A percentile compares a stretch with the other conserved stretches of the same genome.
phyloP scores from a whole-genome alignment of 30 jellyfish, hydroid and myxozoan genomes.

The Clytia hemisphaerica region DNA sequence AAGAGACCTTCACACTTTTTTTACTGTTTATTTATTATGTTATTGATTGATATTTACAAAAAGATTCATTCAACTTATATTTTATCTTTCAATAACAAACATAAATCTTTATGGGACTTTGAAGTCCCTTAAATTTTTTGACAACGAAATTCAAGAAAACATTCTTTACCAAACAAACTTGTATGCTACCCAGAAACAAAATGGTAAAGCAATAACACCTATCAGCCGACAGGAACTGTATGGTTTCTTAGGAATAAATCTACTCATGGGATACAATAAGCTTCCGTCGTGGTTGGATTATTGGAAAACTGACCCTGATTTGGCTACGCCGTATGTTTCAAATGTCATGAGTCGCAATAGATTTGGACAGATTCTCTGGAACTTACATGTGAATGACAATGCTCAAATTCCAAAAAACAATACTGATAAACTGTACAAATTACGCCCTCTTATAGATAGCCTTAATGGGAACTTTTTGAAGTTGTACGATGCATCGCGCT shows the following conservation, averaged over 20 bases:
- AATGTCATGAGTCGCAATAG: conserved; percentile 31
- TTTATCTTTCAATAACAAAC: too few relatives aligned
- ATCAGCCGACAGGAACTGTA: conserved; percentile 22
- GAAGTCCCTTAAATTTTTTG: conserved; percentile 38
- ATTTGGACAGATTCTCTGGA: conserved; percentile 37
- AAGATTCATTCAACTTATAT: too few relatives aligned
- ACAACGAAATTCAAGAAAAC: conserved; percentile 20
- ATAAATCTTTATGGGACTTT: too few relatives aligned
- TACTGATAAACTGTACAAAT: conserved; percentile 48
- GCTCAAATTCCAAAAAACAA: conserved; percentile 54
- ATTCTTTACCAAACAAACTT: conserved; percentile 50
- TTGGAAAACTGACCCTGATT: conserved; percentile 56
- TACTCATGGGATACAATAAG: conserved; percentile 54
- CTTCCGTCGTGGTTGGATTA: conserved; percentile 41
- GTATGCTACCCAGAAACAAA: conserved; percentile 21
- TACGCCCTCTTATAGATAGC: conserved; percentile 14
- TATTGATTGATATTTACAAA: too few relatives aligned
- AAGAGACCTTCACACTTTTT: too few relatives aligned
- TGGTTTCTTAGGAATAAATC: conserved; percentile 46
- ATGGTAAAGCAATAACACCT: conserved; percentile 10
- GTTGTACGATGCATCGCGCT: conserved; percentile 47
- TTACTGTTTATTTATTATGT: too few relatives aligned
- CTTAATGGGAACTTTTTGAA: conserved; percentile 41
- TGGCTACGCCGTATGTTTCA: conserved; percentile 52
- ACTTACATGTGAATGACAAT: conserved; percentile 56